Evolutionary conservation across 1,140 invertebrate species (phyloP).

Genomic region (Littorina saxatilis): DNA sequence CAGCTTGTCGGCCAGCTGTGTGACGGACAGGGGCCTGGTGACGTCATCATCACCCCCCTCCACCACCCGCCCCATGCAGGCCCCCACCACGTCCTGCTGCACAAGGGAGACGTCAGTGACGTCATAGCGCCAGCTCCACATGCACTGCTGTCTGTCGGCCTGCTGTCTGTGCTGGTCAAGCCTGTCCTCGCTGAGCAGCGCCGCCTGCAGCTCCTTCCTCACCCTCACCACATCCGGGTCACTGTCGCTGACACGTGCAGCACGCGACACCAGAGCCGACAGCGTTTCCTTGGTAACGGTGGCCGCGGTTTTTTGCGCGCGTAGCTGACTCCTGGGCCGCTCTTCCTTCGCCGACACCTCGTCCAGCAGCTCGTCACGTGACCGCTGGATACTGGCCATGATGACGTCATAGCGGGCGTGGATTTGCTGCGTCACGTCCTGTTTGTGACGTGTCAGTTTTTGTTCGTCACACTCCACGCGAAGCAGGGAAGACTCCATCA

Average conservation of each 20-base stretch:
- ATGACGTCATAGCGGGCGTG: not conserved
- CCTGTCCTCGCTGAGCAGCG: slow-evolving; percentile 6
- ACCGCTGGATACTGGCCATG: not conserved
- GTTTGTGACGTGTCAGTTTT: slow-evolving; percentile 13
- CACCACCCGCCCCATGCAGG: slow-evolving; percentile 15
- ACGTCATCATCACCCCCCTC: not conserved
- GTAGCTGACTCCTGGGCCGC: not conserved
- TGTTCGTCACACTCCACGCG: not conserved
- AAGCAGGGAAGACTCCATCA: not conserved
- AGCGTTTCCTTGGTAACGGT: not conserved
- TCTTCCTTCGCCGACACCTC: not conserved
- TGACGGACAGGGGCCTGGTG: not conserved
- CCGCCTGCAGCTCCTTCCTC: slow-evolving; percentile 24
- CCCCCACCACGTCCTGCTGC: not conserved
- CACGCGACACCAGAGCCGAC: slow-evolving; percentile 6
- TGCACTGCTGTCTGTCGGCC: not conserved
- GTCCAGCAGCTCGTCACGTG: slow-evolving; percentile 18
- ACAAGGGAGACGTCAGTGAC: not conserved
- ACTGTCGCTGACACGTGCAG: not conserved
- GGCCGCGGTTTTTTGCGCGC: not conserved
- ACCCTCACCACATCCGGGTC: slow-evolving; percentile 1
- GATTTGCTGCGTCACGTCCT: slow-evolving; percentile 6
- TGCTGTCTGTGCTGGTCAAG: not conserved
- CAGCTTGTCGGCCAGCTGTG: not conserved
- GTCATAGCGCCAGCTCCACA: not conserved